Evolutionary conservation across 1,140 invertebrate genomes (phyloP), one percentile per base, ranked within the genome.

Genomic region (Portunus trituberculatus): DNA sequence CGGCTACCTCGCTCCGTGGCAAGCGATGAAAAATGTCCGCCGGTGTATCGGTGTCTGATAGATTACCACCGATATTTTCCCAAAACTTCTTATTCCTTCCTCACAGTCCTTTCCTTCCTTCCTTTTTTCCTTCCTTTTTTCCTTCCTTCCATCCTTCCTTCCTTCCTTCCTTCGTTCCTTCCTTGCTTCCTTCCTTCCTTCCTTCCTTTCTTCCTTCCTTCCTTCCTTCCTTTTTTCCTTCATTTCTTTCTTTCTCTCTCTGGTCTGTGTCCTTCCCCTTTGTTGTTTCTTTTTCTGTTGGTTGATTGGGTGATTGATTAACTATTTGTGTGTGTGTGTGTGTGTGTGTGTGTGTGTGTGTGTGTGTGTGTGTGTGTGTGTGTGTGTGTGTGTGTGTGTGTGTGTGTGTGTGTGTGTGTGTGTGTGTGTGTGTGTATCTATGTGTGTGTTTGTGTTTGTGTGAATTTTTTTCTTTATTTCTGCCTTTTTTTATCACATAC

Each of bases 11-110:
- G 67, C 67, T 76, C 67, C 20, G 20, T 76, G 67, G 67, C 67
- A 76, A n/a, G 67, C 67, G 67, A 76, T 76, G 67, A 76, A 76
- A 76, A 76, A 76, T 76, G 67, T 76, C 67, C 67, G 10, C 20
- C 67, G 0, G 67, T 76, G 67, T 76, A 76, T 76, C 67, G 67
- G 67, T 76, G 67, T 76, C 67, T 76, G 67, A 76, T 76, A 76
- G 67, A 76, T 76, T 76, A 76, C 67, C 67, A 25, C 20, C 67
- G 67, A 76, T 76, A n/a, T 76, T n/a, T n/a, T n/a, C 67, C 67
- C 67, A 25, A n/a, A 76, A n/a, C 20, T 20, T 76, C 25, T n/a
- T 76, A n/a, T n/a, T 76, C 25, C 67, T n/a, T 76, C 25, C 67
- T 7, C 20, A 7, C 6, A 10, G 16, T 12, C 52, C 52, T 59